Base-by-base conservation (phyloP, 1,140 invertebrate species). In the Episyrphus balteatus region DNA sequence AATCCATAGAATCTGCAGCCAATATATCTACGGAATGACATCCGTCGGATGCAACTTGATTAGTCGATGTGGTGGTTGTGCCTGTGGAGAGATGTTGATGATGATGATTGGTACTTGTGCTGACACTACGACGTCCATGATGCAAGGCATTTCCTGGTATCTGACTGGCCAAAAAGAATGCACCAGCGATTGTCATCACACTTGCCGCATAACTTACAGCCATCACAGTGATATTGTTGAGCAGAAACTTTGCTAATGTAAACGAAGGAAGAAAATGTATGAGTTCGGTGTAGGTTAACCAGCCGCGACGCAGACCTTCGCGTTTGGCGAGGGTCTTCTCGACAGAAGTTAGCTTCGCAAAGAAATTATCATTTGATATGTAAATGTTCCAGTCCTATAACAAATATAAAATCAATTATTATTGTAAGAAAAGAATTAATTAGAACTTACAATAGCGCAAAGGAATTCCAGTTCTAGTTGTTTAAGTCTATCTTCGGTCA, bases 391-490 rank as follows among this genome's bases (percentile, higher is more conserved):
- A 92, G 59, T 90, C 78, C 88, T 92, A 56, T 26, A 71, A 70
- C 54, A 48, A 61, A 53, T 46, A 38, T 51, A 34, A 33, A 26
- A 30, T 5, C n/a, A 49, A 52, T 34, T 41, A 52, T 37, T 17
- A 33, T 26, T 17, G 13, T 40, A 40, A n/a, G 21, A 42, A 47
- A 38, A 11, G 36, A 21, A 19, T 44, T 52, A 48, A 15, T 43
- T 21, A 39, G 43, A 47, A 72, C 78, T 81, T 77, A 94, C 92
- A 64, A 97, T 91, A 53, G 91, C 91, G 53, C 77, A 73, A 8
- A 97, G 76, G 73, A 96, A 96, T 55, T 92, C 80, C 44, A 80
- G 75, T 76, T 97, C 92, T 41, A 94, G 71, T 65, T 79, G 70
- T 69, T 92, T 92, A 9, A 96, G 74, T 55, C 86, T 77, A 42